Percentiles rank a stretch among this genome's conserved stretches.
Conservation (phyloP, 2,113 vertebrate species). For the Origma solitaria region DNA sequence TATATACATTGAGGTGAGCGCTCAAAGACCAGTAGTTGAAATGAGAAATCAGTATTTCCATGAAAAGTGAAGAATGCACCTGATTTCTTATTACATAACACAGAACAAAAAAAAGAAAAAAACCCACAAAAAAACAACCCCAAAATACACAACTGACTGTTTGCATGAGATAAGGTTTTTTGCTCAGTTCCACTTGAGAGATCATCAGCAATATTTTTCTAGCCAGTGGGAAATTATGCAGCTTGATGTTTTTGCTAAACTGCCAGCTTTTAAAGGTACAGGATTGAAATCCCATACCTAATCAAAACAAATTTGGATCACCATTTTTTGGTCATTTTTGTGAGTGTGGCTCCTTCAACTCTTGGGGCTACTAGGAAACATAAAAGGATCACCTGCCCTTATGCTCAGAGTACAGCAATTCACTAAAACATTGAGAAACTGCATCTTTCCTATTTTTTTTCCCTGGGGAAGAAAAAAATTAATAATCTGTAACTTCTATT, state of each 20-base stretch:
- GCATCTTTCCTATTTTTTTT: not conserved
- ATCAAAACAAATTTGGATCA: not conserved
- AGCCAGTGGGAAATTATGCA: not conserved
- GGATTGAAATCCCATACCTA: not conserved
- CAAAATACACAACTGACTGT: not conserved
- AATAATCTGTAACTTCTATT: not conserved
- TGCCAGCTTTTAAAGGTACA: slow-evolving; percentile 20
- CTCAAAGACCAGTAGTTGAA: not conserved
- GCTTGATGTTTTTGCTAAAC: not conserved
- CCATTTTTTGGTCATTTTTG: not conserved
- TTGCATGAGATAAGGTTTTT: not conserved
- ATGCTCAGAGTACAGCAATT: not conserved
- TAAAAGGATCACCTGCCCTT: not conserved
- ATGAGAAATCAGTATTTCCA: not conserved
- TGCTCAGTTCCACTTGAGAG: not conserved
- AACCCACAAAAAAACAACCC: rapidly evolving
- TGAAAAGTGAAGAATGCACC: not conserved
- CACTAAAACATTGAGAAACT: not conserved
- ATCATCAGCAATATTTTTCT: not conserved
- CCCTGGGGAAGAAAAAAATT: rapidly evolving
- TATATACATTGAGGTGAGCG: not conserved
- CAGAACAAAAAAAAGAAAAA: not conserved
- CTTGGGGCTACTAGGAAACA: not conserved
- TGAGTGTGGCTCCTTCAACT: not conserved
- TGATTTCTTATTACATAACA: not conserved